phyloP scores from a whole-genome alignment of 2,888 invertebrate genomes.

The Lochmaea capreae region DNA sequence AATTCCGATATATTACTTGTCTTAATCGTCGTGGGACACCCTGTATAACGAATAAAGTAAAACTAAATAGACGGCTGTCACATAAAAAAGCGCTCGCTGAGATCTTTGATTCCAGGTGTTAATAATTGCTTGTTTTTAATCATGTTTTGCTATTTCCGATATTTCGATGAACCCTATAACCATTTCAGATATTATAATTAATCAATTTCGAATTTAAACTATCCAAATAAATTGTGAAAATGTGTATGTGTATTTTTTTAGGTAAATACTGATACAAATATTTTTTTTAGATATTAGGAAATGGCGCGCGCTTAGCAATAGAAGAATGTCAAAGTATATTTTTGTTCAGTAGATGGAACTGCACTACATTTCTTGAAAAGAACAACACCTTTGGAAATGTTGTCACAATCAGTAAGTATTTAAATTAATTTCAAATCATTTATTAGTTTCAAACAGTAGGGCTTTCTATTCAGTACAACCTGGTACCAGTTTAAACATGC shows the following conservation, averaged over 20 bases:
- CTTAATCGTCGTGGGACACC: no score
- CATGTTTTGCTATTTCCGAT: background rate
- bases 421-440: background rate
- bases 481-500: no score
- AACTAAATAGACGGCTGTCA: background rate
- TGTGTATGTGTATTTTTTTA: no score
- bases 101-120: background rate
- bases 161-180: background rate
- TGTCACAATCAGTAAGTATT: slow-evolving; percentile 82
- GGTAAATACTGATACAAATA: background rate
- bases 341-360: slow-evolving; percentile 89
- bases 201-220: no score
- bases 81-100: background rate
- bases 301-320: slow-evolving; percentile 85
- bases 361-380: slow-evolving; percentile 79
- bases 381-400: slow-evolving; percentile 85
- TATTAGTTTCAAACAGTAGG: background rate
- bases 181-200: no score
- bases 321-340: slow-evolving; percentile 94
- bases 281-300: slow-evolving; percentile 75
- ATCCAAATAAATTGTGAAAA: no score
- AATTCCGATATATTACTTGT: no score
- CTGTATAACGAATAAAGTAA: slow-evolving; percentile 5
- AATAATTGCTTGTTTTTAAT: slow-evolving; percentile 3
- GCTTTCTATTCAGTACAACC: background rate